Conservation (phyloP, 64 coral and sea anemone genomes). For the Hydrozoanthus tunicans region DNA sequence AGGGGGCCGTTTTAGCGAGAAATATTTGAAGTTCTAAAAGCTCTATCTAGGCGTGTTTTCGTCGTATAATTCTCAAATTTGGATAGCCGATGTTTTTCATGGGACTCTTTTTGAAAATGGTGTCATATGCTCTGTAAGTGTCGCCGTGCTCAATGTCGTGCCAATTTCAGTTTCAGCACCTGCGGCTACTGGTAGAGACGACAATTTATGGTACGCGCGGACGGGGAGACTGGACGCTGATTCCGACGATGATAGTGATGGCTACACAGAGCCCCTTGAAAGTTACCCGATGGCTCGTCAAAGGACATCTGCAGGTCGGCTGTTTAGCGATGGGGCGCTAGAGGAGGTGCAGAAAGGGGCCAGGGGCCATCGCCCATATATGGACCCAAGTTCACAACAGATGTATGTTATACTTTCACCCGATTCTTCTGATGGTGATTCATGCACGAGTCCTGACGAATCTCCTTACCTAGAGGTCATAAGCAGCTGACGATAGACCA, state of each 20-base stretch:
- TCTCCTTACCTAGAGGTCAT: conserved; percentile 6
- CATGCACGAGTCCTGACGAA: background rate
- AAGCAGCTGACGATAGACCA: background rate
- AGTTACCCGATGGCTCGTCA: background rate
- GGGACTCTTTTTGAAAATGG: too few species aligned
- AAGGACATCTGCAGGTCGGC: conserved; percentile 21
- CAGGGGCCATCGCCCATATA: background rate
- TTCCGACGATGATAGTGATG: conserved; percentile 75
- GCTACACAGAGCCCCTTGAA: conserved; percentile 45
- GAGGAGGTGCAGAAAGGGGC: conserved; percentile 8
- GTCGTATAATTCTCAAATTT: too few species aligned
- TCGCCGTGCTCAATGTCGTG: background rate
- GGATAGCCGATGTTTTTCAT: background rate
- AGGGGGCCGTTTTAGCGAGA: too few species aligned
- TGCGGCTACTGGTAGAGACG: background rate
- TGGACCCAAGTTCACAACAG: background rate
- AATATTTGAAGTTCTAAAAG: too few species aligned
- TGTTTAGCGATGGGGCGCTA: conserved; percentile 72
- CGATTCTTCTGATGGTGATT: background rate
- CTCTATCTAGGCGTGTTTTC: too few species aligned
- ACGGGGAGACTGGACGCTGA: conserved; percentile 38
- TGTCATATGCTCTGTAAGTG: background rate
- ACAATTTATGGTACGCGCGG: conserved; percentile 70
- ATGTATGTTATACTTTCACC: background rate
- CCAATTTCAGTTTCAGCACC: conserved; percentile 12